Evolutionary conservation across 2,888 invertebrate genomes (phyloP).

Genomic region (Myopa testacea): DNA sequence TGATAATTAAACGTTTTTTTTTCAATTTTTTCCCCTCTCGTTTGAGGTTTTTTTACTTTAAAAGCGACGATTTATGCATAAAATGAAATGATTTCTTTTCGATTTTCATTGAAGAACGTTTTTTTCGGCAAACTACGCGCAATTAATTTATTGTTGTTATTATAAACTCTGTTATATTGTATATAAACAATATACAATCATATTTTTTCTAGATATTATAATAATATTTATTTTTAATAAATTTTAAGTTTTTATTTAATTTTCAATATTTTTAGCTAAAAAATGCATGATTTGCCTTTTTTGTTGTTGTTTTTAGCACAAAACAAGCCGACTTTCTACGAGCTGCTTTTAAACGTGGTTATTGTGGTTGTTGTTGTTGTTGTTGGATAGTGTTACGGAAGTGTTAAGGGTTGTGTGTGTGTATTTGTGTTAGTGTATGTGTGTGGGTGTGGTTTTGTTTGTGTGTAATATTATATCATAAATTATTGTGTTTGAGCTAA

Average conservation of each 20-base stretch:
- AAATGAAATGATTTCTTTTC: slow-evolving; percentile 12
- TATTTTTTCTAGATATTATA: neutral
- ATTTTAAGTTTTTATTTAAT: slow-evolving; percentile 32
- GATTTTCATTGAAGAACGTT: neutral
- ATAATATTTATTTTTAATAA: slow-evolving; percentile 45
- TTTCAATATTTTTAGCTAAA: slow-evolving; percentile 18
- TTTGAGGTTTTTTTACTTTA: too few relatives aligned
- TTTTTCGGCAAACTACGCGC: slow-evolving; percentile 31
- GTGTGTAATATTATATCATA: neutral
- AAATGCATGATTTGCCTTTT: slow-evolving; percentile 21
- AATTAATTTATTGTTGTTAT: slow-evolving; percentile 27
- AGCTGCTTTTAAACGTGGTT: slow-evolving; percentile 14
- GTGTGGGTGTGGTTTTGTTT: neutral
- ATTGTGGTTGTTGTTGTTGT: neutral
- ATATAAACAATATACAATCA: too few relatives aligned
- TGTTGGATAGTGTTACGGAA: neutral
- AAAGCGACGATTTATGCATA: slow-evolving; percentile 12
- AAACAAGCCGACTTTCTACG: neutral
- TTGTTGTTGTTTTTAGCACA: slow-evolving; percentile 40
- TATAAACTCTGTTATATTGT: neutral
- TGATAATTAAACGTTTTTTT: slow-evolving; percentile 20
- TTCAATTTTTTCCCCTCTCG: too few relatives aligned
- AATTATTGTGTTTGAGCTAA: neutral
- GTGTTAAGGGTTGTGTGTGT: neutral
- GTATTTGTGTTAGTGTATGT: slow-evolving; percentile 28